Evolutionary conservation across 2,113 vertebrate species (phyloP), one percentile per base, ranked within the genome.

Genomic region (Menura novaehollandiae): DNA sequence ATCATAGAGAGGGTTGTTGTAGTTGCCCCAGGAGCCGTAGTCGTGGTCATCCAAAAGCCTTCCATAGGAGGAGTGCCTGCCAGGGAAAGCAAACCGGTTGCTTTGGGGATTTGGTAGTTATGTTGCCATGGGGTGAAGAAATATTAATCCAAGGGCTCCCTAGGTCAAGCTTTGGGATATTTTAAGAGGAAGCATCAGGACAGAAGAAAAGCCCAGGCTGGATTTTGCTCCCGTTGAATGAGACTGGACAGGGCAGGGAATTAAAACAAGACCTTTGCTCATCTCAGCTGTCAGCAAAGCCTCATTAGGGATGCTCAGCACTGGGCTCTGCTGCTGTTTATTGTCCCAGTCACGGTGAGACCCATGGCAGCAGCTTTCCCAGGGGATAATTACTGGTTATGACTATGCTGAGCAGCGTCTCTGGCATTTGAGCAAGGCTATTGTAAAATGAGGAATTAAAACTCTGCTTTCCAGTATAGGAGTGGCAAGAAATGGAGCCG

Each of bases 1-100:
- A 1, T 99, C 98, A 0, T 99, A 99, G 60, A 99, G 98, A 18
- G 99, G 99, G 91, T 99, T 99, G 98, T 97, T 98, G 98, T 99
- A 99, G 97, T 99, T 99, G 56, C 98, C 98, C 97, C 98, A 97
- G 52, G 97, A 97, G 41, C 97, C 92, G 1, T 97, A 98, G n/a
- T 98, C 98, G 0, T 97, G 97, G 67, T 98, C 98, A 1, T 99
- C 98, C 95, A 98, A 53, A 30, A 99, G 98, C 66, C 97, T 97
- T 73, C 99, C 98, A 0, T 99, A 99, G 22, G 98, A 98, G 58
- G 97, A 95, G n/a, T 98, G 98, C 94, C 99, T 99, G 96, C 35
- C 51, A n/a, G 63, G 43, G 47, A 64, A 51, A 93, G 39, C 55
- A 88, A 66, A 47, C 18, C 0, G 0, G 16, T 69, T 66, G 71